phyloP scores from a whole-genome alignment of 2,888 invertebrate species.

The Cephalotes varians region DNA sequence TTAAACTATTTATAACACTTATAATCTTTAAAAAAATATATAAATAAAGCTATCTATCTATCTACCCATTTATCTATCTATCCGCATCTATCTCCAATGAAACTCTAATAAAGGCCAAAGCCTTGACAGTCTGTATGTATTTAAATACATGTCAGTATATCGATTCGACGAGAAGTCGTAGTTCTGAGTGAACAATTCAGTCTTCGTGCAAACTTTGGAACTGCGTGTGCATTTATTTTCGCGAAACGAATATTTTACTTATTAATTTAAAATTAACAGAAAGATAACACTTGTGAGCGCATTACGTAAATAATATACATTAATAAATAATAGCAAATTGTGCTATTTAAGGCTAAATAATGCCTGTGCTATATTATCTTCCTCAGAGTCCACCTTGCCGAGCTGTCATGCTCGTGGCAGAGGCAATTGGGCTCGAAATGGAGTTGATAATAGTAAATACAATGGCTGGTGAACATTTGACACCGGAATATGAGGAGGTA shows the following conservation, averaged over 20 bases:
- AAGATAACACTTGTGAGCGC: neutral
- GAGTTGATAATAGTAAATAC: conserved; percentile 82
- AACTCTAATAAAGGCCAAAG: conserved; percentile 19
- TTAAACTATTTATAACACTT: neutral
- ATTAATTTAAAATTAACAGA: neutral
- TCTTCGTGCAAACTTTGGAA: neutral
- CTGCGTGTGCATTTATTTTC: neutral
- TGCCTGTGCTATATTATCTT: conserved; percentile 80
- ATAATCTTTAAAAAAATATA: neutral
- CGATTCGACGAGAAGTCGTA: conserved; percentile 5
- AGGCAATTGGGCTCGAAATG: conserved; percentile 83
- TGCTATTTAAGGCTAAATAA: conserved; percentile 48
- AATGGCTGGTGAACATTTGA: conserved; percentile 82
- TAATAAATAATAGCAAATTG: neutral
- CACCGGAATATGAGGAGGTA: conserved; percentile 84
- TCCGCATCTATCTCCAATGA: neutral
- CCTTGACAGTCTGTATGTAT: neutral
- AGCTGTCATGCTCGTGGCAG: conserved; percentile 83
- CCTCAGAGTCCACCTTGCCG: conserved; percentile 83
- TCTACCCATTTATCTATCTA: neutral
- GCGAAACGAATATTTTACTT: neutral
- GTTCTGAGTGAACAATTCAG: conserved; percentile 1
- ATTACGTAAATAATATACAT: neutral
- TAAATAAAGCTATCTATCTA: neutral
- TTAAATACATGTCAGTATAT: conserved; percentile 6